phyloP scores from a whole-genome alignment of 2,113 vertebrate species.

The Corythaeola cristata region DNA sequence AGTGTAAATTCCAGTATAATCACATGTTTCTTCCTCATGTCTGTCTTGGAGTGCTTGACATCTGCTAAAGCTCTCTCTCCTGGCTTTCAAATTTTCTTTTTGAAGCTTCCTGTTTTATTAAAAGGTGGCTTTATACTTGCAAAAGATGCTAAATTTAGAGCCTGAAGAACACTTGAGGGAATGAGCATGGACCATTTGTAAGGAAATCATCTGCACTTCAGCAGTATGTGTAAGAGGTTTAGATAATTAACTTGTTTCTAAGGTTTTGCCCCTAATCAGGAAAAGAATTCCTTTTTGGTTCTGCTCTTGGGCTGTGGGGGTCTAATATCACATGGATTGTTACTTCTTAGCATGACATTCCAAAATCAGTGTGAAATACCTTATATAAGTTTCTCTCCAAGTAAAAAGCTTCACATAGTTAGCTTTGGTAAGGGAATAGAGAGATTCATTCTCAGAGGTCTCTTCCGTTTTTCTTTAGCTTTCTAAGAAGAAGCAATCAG shows the following conservation, averaged over 20 bases:
- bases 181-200: neutral
- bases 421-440: neutral
- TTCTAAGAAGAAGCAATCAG: neutral
- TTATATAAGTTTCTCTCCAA: neutral
- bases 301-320: neutral
- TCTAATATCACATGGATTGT: neutral
- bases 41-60: neutral
- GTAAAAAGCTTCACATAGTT: neutral
- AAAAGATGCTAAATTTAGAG: neutral
- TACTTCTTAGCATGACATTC: neutral
- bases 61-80: neutral
- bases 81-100: neutral
- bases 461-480: neutral
- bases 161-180: neutral
- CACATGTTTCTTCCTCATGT: rapidly evolving
- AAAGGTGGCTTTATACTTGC: neutral
- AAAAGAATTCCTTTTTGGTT: neutral
- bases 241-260: constrained; percentile 15
- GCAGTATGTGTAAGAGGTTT: neutral
- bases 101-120: neutral
- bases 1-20: neutral
- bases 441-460: neutral
- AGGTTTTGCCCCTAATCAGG: neutral
- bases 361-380: neutral
- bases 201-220: neutral